Percentiles rank a stretch among this genome's conserved stretches.
Conservation (phyloP, 2,888 invertebrate species). For the Halictus ligatus region DNA sequence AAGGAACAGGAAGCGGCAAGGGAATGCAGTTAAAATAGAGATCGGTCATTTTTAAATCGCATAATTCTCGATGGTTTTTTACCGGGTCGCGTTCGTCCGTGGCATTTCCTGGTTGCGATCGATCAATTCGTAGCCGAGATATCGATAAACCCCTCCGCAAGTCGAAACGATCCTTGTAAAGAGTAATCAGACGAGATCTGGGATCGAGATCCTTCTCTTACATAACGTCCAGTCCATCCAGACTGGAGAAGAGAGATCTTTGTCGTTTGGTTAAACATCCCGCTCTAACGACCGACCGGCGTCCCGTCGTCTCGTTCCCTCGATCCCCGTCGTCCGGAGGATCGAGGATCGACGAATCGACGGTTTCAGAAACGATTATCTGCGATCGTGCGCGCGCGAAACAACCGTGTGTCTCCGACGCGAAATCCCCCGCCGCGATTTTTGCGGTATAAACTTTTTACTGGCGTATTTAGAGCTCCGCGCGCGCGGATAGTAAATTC, state of each 20-base stretch:
- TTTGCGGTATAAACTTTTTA: too few relatives aligned
- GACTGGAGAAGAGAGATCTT: slow-evolving; percentile 53
- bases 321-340: slow-evolving; percentile 36
- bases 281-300: slow-evolving; percentile 61
- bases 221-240: slow-evolving; percentile 70
- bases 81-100: slow-evolving; percentile 36
- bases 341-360: slow-evolving; percentile 55
- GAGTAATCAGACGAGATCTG: slow-evolving; percentile 78
- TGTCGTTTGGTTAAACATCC: slow-evolving; percentile 73
- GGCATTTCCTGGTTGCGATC: slow-evolving; percentile 69
- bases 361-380: slow-evolving; percentile 41
- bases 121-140: slow-evolving; percentile 65
- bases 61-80: slow-evolving; percentile 53
- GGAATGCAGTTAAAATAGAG: slow-evolving; percentile 22
- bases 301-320: slow-evolving; percentile 31
- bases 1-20: background rate
- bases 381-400: background rate
- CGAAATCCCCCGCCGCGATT: background rate
- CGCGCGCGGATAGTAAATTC: too few relatives aligned
- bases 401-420: background rate
- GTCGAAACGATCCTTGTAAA: slow-evolving; percentile 78
- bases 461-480: too few relatives aligned
- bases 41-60: slow-evolving; percentile 27
- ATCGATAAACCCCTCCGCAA: slow-evolving; percentile 70
- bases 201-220: slow-evolving; percentile 75